phyloP scores from a whole-genome alignment of 1,140 invertebrate species.

The Brachionus paranguensis region DNA sequence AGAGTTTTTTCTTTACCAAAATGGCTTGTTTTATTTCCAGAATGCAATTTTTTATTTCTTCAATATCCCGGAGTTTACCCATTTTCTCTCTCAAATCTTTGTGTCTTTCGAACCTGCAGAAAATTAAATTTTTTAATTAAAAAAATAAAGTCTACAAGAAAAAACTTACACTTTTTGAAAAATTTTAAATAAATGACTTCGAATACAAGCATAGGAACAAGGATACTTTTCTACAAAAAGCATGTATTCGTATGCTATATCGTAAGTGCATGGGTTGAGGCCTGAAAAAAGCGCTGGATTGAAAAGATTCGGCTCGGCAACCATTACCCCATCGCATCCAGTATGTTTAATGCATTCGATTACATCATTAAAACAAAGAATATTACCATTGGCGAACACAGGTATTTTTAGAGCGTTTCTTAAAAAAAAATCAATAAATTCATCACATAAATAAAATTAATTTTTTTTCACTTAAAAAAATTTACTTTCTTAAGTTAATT shows the following conservation, averaged over 20 bases:
- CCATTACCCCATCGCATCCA: constrained; percentile 70
- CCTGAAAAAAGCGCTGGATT: constrained; percentile 83
- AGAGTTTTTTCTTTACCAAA: not conserved
- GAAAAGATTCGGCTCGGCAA: constrained; percentile 78
- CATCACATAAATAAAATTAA: not conserved
- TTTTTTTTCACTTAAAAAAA: not conserved
- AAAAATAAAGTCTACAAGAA: no score
- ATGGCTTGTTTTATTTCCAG: constrained; percentile 13
- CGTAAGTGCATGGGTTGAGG: constrained; percentile 69
- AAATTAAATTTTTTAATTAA: no score
- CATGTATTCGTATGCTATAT: constrained; percentile 82
- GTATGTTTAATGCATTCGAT: constrained; percentile 76
- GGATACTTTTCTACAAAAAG: constrained; percentile 74
- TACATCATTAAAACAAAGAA: constrained; percentile 82
- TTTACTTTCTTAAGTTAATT: not conserved
- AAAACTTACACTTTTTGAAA: constrained; percentile 93
- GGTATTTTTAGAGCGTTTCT: constrained; percentile 80
- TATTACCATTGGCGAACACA: constrained; percentile 95
- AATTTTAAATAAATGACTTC: constrained; percentile 93
- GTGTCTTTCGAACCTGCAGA: constrained; percentile 67
- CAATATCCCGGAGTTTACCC: constrained; percentile 66
- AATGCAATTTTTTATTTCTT: constrained; percentile 66
- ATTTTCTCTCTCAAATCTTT: constrained; percentile 68
- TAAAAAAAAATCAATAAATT: constrained; percentile 45
- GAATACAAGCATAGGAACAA: constrained; percentile 77